Base-by-base conservation (phyloP, 2,888 invertebrate species). In the Drosophila ustulata region DNA sequence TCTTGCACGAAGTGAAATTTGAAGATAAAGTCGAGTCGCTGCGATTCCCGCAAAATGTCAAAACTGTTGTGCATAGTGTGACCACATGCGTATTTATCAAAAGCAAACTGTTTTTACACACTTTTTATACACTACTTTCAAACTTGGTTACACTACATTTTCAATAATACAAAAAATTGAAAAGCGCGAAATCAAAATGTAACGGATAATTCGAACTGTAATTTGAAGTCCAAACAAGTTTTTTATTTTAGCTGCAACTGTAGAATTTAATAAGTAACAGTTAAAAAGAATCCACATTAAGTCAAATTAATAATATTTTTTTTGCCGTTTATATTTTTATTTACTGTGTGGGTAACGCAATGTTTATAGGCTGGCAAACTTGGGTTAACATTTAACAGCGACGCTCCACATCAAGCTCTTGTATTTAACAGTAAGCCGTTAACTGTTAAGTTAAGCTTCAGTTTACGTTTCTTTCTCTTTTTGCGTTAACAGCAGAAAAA, bases 401-500 rank as follows among this genome's bases (percentile, higher is more conserved):
- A 7, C 3, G 39, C 18, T 41, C 39, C 39, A 41, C 39, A n/a
- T n/a, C 18, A 18, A 37, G 11, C 2, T 37, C 37, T 18, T 13
- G 13, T 18, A 13, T 41, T 6, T 41, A 1, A 41, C 39, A 18
- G 39, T 41, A 1, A 41, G 8, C 39, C 2, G 23, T 34, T 51
- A 23, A 4, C n/a, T 4, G 13, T n/a, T 23, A 7, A 13, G 39
- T 41, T 41, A 3, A 41, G 18, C 39, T 7, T 18, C 7, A 2
- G 39, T 50, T 41, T 59, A 25, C 32, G 58, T 32, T 25, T 28
- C 25, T 7, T 23, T 4, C 43, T 41, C 30, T 26, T n/a, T 23
- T 13, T 52, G 52, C 25, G 30, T 64, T 41, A 39, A 47, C 37
- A 57, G 32, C 26, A 46, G 30, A 46, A 30, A 52, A 18, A 7